Evolutionary conservation across 23 tunicate species (phyloP).

Genomic region (Ciona savignyi): DNA sequence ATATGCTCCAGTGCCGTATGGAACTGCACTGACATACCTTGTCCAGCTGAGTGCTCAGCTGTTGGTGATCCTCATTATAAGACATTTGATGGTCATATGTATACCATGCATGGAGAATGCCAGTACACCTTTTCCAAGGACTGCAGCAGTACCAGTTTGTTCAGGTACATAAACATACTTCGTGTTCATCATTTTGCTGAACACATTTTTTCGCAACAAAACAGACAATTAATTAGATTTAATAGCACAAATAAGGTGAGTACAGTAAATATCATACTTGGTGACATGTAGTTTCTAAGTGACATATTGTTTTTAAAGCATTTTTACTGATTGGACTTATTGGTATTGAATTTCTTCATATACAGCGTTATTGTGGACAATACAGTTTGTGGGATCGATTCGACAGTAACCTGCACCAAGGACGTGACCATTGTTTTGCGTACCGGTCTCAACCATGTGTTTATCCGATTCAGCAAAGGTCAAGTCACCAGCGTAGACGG

Average conservation of each 20-base stretch:
- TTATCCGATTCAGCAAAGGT: slow-evolving; percentile 9
- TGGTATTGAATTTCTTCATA: too few relatives aligned
- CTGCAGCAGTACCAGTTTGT: slow-evolving; percentile 27
- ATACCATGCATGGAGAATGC: slow-evolving; percentile 50
- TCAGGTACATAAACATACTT: slow-evolving; percentile 44
- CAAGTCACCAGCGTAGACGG: slow-evolving; percentile 17
- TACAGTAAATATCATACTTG: too few relatives aligned
- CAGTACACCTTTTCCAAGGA: slow-evolving; percentile 47
- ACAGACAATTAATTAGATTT: too few relatives aligned
- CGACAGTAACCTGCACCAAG: slow-evolving; percentile 33
- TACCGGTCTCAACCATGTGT: neutral
- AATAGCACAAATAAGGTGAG: too few relatives aligned
- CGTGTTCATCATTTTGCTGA: too few relatives aligned
- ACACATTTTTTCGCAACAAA: too few relatives aligned
- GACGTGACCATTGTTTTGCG: slow-evolving; percentile 21
- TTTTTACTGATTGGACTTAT: too few relatives aligned
- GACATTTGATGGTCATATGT: slow-evolving; percentile 34
- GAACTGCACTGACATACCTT: slow-evolving; percentile 28
- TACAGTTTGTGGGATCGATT: slow-evolving; percentile 21
- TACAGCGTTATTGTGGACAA: slow-evolving; percentile 45
- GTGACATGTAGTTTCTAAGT: too few relatives aligned
- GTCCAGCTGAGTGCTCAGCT: slow-evolving; percentile 44
- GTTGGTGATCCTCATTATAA: slow-evolving; percentile 49
- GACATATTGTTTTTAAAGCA: too few relatives aligned
- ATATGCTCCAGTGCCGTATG: slow-evolving; percentile 33